Conservation (phyloP, 2,113 vertebrate genomes). For the Myotis davidii region DNA sequence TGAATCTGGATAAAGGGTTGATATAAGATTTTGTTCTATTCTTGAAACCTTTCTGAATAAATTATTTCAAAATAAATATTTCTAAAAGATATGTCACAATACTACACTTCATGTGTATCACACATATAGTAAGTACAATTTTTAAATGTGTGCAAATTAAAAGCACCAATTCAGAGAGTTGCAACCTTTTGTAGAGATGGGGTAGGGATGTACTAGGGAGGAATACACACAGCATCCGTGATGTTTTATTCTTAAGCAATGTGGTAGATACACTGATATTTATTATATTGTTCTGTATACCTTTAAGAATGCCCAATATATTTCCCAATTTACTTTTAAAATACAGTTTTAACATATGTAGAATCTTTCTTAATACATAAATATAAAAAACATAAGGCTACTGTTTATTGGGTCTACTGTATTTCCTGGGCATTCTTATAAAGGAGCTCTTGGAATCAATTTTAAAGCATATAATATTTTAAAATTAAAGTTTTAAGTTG, state of each 20-base stretch:
- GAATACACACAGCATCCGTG: fast-evolving
- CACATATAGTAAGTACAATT: not conserved
- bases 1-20: not conserved
- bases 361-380: not conserved
- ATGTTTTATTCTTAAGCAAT: not conserved
- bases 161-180: not conserved
- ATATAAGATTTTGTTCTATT: not conserved
- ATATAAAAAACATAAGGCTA: not conserved
- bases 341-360: not conserved
- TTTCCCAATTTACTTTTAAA: slow-evolving; percentile 39
- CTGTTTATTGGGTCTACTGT: not conserved
- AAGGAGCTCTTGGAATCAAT: no score
- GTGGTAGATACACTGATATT: not conserved
- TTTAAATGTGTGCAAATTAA: not conserved
- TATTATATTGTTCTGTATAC: not conserved
- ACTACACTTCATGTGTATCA: not conserved
- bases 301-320: not conserved
- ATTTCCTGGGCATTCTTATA: no score
- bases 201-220: not conserved
- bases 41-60: slow-evolving; percentile 12
- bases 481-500: not conserved
- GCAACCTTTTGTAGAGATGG: not conserved
- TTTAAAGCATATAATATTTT: not conserved
- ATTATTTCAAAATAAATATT: slow-evolving; percentile 29
- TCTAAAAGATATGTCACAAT: not conserved